A percentile compares a stretch with the other conserved stretches of the same genome.
Evolutionary conservation across 2,113 vertebrate species (phyloP).

Genomic region (Tichodroma muraria): DNA sequence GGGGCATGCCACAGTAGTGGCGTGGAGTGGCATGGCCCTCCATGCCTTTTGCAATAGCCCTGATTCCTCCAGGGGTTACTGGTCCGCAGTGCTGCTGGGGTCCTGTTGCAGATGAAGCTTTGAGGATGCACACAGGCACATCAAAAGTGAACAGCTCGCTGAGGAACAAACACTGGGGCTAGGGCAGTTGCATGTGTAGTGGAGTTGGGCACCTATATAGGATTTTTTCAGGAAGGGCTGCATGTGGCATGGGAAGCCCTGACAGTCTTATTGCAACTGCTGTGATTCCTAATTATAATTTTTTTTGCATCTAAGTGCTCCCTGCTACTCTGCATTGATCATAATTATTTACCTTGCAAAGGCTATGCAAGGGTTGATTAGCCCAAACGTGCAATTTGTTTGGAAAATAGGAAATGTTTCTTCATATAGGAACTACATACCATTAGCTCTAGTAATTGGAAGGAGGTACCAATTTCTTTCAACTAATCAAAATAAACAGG

Average conservation of each 20-base stretch:
- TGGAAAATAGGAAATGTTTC: background rate
- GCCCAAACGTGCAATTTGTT: background rate
- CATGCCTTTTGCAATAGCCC: background rate
- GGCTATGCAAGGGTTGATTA: background rate
- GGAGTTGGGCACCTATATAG: background rate
- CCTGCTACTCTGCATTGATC: background rate
- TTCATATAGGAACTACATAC: background rate
- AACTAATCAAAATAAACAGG: background rate
- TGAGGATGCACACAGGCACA: background rate
- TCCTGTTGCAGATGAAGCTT: background rate
- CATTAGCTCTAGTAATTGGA: background rate
- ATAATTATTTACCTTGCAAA: background rate
- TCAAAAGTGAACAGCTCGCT: background rate
- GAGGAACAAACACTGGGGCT: background rate
- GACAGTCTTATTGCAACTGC: background rate
- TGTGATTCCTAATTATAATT: background rate
- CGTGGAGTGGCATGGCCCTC: fast-evolving
- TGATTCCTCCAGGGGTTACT: background rate
- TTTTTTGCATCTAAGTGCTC: background rate
- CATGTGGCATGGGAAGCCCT: background rate
- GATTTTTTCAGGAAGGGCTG: background rate
- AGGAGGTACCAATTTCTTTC: background rate
- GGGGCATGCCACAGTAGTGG: fast-evolving
- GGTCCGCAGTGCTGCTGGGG: fast-evolving
- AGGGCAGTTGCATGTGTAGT: fast-evolving